These are phyloP conservation scores for Galerucella calmariensis DNA, from an alignment of 2,888 invertebrate genomes.

Conservation along the genomic window DNA sequence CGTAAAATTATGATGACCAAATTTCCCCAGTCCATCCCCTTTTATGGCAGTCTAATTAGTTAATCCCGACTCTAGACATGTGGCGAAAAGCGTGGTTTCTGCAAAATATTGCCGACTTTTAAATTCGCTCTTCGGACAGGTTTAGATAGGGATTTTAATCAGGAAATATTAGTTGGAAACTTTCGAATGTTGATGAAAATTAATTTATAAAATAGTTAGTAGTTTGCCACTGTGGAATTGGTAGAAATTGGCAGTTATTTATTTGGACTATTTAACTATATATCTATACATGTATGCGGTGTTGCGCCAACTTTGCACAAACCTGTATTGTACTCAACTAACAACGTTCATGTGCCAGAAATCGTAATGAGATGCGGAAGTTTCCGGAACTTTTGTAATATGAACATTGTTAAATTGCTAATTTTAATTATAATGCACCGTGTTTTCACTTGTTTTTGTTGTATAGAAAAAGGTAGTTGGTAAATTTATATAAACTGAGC, in stretches of 20 bases:
- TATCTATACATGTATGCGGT: not conserved
- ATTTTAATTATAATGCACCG: not conserved
- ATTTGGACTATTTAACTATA: slow-evolving; percentile 6
- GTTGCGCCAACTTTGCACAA: not conserved
- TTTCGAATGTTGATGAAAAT: slow-evolving; percentile 33
- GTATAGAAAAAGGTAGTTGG: not conserved
- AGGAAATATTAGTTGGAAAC: slow-evolving; percentile 38
- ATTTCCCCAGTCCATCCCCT: not conserved
- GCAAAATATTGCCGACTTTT: slow-evolving; percentile 19
- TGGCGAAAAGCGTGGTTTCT: not conserved
- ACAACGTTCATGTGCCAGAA: not conserved
- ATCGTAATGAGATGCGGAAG: not conserved
- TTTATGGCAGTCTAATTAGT: not conserved
- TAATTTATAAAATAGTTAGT: slow-evolving; percentile 31
- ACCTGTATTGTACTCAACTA: not conserved
- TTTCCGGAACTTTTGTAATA: not conserved
- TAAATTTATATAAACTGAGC: not conserved
- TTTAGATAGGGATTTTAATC: slow-evolving; percentile 30
- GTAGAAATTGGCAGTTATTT: slow-evolving; percentile 19
- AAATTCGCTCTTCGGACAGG: slow-evolving; percentile 33
- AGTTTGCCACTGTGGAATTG: slow-evolving; percentile 27
- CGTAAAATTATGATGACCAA: no score
- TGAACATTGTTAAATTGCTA: not conserved
- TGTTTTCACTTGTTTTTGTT: not conserved
- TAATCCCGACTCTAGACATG: not conserved